Conservation (phyloP, 1,140 invertebrate genomes). For the Lamellibrachia luymesi region DNA sequence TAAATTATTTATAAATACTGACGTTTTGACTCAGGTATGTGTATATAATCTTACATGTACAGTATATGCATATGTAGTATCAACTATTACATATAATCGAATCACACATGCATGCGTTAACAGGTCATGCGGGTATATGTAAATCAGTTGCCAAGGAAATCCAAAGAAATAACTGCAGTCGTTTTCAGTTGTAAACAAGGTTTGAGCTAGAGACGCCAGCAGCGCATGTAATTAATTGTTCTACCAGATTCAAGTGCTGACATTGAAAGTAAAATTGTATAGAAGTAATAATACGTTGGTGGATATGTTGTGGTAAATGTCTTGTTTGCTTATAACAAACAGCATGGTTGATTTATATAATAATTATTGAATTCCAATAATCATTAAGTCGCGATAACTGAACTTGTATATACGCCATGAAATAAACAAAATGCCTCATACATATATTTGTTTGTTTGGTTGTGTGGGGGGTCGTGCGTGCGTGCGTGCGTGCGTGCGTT, state of each 20-base stretch:
- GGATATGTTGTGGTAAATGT: background rate
- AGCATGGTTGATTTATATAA: background rate
- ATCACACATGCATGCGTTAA: background rate
- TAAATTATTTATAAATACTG: background rate
- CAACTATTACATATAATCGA: background rate
- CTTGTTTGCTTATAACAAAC: background rate
- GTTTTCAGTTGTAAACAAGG: no score
- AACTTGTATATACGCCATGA: background rate
- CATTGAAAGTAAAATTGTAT: background rate
- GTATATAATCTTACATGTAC: background rate
- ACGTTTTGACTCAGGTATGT: background rate
- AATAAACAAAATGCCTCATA: background rate
- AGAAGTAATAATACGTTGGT: background rate
- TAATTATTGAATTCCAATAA: background rate
- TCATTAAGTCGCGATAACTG: background rate
- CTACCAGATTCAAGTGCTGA: background rate
- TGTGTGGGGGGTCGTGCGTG: background rate
- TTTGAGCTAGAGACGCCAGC: no score
- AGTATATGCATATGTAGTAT: background rate
- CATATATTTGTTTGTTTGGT: background rate
- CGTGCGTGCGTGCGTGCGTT: background rate
- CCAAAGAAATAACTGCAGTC: no score
- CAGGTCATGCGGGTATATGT: no score
- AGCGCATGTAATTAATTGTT: background rate
- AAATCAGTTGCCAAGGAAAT: no score